These are phyloP conservation scores for Cephus nigrinus DNA, from an alignment of 2,888 invertebrate genomes.

Conservation along the genomic window DNA sequence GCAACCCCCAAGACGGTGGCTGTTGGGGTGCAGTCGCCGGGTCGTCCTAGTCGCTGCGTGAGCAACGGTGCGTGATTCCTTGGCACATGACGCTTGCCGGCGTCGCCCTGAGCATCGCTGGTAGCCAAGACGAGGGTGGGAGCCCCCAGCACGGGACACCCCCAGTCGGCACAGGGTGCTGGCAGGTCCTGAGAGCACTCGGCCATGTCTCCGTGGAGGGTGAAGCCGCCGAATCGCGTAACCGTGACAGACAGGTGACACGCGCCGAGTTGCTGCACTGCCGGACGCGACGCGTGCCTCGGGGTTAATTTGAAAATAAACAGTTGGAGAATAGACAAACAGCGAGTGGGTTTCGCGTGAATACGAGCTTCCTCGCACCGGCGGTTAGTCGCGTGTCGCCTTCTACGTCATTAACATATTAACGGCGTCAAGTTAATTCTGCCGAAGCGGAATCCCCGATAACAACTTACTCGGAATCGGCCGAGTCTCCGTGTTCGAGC, in stretches of 20 bases:
- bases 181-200: constrained; percentile 52
- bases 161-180: neutral
- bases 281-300: constrained; percentile 51
- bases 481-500: too few species aligned
- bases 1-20: constrained; percentile 63
- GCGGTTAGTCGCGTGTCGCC: too few species aligned
- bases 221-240: constrained; percentile 45
- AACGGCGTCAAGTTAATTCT: neutral
- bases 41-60: constrained; percentile 21
- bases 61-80: constrained; percentile 59
- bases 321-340: constrained; percentile 45
- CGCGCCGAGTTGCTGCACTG: constrained; percentile 39
- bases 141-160: neutral
- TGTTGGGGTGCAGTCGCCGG: constrained; percentile 5
- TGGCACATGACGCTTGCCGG: constrained; percentile 43
- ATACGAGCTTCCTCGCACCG: neutral
- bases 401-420: neutral
- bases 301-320: constrained; percentile 44
- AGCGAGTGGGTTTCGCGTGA: constrained; percentile 35
- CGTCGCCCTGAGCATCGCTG: constrained; percentile 7
- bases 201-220: constrained; percentile 53
- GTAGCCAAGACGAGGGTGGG: neutral
- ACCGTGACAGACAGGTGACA: constrained; percentile 65
- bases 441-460: neutral
- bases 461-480: too few species aligned